Base-by-base conservation (phyloP, 2,797 vertebrate genomes). In the Crocidura indochinensis region DNA sequence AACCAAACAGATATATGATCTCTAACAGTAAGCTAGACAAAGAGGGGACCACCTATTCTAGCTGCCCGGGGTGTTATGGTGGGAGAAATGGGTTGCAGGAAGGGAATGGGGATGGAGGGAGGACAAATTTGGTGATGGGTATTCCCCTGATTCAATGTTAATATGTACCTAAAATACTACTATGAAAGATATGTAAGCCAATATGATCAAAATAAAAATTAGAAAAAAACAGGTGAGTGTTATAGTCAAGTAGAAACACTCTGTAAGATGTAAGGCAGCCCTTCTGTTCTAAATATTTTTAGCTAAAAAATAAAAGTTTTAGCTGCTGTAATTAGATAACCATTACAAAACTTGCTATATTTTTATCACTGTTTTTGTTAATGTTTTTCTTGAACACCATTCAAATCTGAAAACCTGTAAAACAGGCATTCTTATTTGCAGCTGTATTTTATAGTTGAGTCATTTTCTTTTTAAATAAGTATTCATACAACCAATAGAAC, bases 281-380 rank as follows among this genome's bases (percentile, higher is more conserved):
- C 87, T 56, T 91, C 2, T 6, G 22, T 71, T 77, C 62, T 38
- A 38, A 24, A 10, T 51, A 80, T 74, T 71, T 90, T 68, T 27
- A 87, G 51, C 19, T 51, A 84, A 91, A 88, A 81, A 90, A 47
- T 29, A 81, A 53, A 67, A 68, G 11, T 26, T 82, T 92, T 92
- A 49, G 69, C 3, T 74, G 1, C 29, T 38, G 0, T 75, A 73
- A 26, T 88, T 75, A n/a, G 53, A 69, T 78, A 75, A 68, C 7
- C 56, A 93, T 44, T 64, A 84, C 31, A 93, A 68, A 92, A 71
- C 29, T 69, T 84, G 26, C 10, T 38, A 5, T 4, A n/a, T 77
- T 92, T 90, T 87, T 71, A 5, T 71, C 62, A 88, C 93, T 80
- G 20, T 17, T 38, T 64, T 1, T 80, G 56, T 47, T 64, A 76